phyloP scores from a whole-genome alignment of 2,797 vertebrate species.

The Sebastes oblongus region DNA sequence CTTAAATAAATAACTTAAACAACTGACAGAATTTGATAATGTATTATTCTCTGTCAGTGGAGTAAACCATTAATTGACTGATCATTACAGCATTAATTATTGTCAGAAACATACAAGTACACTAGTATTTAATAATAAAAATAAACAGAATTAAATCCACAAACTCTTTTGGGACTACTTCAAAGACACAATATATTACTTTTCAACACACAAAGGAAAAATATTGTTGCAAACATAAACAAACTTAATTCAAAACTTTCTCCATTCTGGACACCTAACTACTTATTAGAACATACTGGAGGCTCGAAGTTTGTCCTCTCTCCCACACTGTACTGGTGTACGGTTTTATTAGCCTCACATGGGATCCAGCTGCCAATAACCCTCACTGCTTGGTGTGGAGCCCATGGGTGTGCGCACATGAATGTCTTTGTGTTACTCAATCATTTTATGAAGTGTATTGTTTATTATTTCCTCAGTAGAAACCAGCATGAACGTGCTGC shows the following conservation, averaged over 20 bases:
- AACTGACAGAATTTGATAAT: neutral
- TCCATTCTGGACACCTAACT: neutral
- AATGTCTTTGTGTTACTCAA: slow-evolving; percentile 4
- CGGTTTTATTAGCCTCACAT: slow-evolving; percentile 58
- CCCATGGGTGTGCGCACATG: neutral
- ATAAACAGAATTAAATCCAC: neutral
- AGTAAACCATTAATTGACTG: neutral
- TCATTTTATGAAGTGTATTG: slow-evolving; percentile 36
- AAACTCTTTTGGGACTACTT: neutral
- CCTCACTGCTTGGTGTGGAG: slow-evolving; percentile 1
- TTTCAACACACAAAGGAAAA: neutral
- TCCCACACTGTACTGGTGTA: neutral
- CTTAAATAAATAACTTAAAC: neutral
- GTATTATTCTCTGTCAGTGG: neutral
- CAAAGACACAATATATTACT: neutral
- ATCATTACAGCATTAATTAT: neutral
- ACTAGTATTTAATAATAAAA: neutral
- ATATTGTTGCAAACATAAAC: neutral
- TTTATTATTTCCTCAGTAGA: slow-evolving; percentile 34
- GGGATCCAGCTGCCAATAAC: slow-evolving; percentile 41
- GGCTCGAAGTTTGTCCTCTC: slow-evolving; percentile 16
- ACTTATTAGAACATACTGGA: neutral
- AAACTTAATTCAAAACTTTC: neutral
- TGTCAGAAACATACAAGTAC: neutral
- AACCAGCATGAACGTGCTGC: neutral